Conservation (phyloP, 2,113 vertebrate species). For the Deroptyus accipitrinus region DNA sequence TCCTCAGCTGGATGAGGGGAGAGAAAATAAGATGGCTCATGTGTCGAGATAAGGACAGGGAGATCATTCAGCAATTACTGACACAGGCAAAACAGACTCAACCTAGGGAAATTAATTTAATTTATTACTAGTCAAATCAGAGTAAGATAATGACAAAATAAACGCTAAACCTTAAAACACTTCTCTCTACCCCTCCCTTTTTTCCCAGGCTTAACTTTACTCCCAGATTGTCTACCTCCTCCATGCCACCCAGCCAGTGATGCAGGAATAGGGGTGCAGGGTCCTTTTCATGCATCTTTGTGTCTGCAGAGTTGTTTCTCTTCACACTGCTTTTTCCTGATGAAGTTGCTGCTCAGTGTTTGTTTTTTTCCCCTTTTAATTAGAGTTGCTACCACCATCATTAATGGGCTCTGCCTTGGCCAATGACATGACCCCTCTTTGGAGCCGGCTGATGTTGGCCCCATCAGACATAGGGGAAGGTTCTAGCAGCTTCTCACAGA, state of each 20-base stretch:
- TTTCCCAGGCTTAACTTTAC: background rate
- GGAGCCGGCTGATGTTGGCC: background rate
- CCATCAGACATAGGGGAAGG: background rate
- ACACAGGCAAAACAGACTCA: background rate
- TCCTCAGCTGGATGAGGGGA: background rate
- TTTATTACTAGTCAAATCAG: background rate
- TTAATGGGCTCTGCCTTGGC: background rate
- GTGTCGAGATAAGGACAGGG: background rate
- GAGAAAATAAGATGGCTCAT: background rate
- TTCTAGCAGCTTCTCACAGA: background rate
- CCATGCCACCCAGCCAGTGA: fast-evolving
- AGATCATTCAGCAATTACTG: background rate
- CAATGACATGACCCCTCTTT: background rate
- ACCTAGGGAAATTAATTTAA: background rate
- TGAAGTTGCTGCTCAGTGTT: background rate
- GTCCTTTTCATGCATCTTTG: background rate
- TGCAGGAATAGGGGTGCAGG: background rate
- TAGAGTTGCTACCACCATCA: background rate
- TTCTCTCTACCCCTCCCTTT: background rate
- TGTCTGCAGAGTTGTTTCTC: background rate
- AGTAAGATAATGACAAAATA: background rate
- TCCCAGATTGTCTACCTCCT: background rate
- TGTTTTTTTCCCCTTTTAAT: background rate
- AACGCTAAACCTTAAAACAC: background rate
- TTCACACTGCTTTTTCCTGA: background rate